phyloP scores from a whole-genome alignment of 2,797 vertebrate species.

The Agapornis canus region DNA sequence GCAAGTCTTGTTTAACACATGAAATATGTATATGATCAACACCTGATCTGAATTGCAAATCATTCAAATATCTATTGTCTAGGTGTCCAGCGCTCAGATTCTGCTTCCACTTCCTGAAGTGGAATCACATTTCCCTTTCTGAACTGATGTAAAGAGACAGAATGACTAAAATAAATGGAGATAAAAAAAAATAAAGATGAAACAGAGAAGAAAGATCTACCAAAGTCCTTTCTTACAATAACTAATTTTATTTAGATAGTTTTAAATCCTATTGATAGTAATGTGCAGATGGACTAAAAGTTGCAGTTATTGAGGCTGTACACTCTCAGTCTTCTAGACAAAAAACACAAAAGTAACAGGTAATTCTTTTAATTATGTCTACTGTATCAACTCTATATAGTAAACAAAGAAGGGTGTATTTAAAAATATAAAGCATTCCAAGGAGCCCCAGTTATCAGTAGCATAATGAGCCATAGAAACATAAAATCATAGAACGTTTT shows the following conservation, averaged over 20 bases:
- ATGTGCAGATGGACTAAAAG: background rate
- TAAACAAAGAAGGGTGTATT: background rate
- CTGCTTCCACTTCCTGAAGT: background rate
- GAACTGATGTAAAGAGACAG: background rate
- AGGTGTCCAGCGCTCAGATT: background rate
- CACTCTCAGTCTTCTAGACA: background rate
- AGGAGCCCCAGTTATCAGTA: background rate
- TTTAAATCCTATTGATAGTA: background rate
- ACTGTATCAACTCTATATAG: background rate
- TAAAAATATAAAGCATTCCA: background rate
- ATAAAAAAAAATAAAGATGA: background rate
- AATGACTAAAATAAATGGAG: fast-evolving
- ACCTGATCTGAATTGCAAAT: background rate
- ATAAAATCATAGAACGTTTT: background rate
- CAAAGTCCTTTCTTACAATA: background rate
- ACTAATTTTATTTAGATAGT: background rate
- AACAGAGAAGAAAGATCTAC: background rate
- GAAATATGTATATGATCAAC: background rate
- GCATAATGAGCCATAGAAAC: background rate
- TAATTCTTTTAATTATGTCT: background rate
- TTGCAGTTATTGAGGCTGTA: background rate
- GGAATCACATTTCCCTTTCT: background rate
- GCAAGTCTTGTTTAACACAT: background rate
- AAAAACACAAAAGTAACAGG: background rate
- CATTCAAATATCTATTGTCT: background rate